Percentiles rank a stretch among this genome's conserved stretches.
phyloP scores from a whole-genome alignment of 2,888 invertebrate species.

The Platycnemis pennipes region DNA sequence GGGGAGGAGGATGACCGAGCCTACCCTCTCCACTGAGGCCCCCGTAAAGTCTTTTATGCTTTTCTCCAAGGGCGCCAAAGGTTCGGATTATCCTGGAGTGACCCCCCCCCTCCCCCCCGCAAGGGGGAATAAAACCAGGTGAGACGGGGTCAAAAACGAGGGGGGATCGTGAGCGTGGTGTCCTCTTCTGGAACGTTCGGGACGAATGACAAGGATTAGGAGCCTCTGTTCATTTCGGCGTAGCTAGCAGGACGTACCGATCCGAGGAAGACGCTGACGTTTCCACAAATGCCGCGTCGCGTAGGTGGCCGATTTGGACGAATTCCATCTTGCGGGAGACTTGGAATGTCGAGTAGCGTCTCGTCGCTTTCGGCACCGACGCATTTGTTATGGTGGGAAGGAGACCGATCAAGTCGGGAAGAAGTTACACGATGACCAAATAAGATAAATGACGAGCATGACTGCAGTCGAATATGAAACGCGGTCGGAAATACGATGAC shows the following conservation, averaged over 20 bases:
- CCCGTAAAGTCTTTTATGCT: not conserved
- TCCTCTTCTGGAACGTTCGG: not conserved
- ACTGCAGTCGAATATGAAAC: no score
- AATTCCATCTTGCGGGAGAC: not conserved
- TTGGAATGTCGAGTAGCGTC: not conserved
- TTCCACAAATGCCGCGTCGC: not conserved
- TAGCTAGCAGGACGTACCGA: no score
- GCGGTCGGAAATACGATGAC: no score
- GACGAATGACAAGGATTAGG: no score
- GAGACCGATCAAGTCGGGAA: no score
- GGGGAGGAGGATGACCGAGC: not conserved
- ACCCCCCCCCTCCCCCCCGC: not conserved
- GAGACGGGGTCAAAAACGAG: not conserved
- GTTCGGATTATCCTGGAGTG: not conserved
- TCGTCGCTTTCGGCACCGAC: no score
- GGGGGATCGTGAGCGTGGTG: not conserved
- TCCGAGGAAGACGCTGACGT: not conserved
- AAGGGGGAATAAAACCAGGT: not conserved
- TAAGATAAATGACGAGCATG: no score
- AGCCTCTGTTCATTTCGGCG: no score
- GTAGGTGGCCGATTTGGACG: not conserved
- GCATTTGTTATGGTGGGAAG: no score
- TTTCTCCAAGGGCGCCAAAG: slow-evolving; percentile 19
- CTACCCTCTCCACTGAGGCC: not conserved
- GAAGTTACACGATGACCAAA: no score